Percentiles rank a stretch among this genome's conserved stretches.
phyloP scores from a whole-genome alignment of 53 echinoderm and acorn worm species.

The Stichopus horrens region DNA sequence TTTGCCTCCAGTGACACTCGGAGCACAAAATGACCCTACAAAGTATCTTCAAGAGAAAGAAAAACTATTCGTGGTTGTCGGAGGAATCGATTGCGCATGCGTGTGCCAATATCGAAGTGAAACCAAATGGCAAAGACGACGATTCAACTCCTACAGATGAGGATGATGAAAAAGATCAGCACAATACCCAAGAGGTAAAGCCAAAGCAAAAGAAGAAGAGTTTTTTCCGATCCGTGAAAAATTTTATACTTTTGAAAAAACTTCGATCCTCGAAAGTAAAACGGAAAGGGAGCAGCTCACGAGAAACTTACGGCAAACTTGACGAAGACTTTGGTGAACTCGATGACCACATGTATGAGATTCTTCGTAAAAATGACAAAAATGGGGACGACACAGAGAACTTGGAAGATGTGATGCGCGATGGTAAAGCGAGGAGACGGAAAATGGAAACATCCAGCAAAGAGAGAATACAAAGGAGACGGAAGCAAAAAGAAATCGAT shows the following conservation, averaged over 20 bases:
- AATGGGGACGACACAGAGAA: background rate
- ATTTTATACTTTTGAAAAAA: slow-evolving; percentile 8
- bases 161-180: background rate
- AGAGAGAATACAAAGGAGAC: slow-evolving; percentile 12
- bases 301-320: background rate
- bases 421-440: background rate
- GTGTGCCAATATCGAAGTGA: background rate
- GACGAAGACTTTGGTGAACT: slow-evolving; percentile 4
- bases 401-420: background rate
- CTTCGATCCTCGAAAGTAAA: background rate
- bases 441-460: slow-evolving; percentile 9
- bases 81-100: background rate
- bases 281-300: background rate
- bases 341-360: slow-evolving; percentile 3
- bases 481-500: background rate
- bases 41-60: slow-evolving; percentile 4
- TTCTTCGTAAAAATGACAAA: background rate
- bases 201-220: slow-evolving; percentile 12
- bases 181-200: background rate
- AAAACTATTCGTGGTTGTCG: slow-evolving; percentile 6
- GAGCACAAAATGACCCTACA: background rate
- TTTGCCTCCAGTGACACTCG: background rate
- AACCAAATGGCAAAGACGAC: background rate
- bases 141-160: background rate
- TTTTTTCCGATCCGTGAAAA: background rate